Evolutionary conservation across 2,113 vertebrate genomes (phyloP).

Genomic region (Vombatus ursinus): DNA sequence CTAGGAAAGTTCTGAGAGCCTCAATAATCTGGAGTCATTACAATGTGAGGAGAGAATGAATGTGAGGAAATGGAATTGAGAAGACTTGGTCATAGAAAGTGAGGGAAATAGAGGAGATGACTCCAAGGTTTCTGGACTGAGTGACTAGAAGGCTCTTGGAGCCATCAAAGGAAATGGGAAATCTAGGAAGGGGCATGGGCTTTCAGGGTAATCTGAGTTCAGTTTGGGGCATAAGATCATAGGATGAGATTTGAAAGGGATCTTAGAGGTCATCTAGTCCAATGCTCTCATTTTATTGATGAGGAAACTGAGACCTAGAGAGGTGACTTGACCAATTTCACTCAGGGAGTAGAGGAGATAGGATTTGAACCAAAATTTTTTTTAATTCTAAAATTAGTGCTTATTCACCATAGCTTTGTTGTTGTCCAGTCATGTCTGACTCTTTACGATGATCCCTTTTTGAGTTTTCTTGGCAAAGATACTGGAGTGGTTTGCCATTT

Average conservation of each 20-base stretch:
- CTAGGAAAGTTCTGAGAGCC: not conserved
- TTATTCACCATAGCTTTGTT: not conserved
- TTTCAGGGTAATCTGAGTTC: not conserved
- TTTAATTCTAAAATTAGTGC: not conserved
- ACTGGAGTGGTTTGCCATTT: not conserved
- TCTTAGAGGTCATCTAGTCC: not conserved
- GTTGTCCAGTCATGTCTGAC: not conserved
- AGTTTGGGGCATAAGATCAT: not conserved
- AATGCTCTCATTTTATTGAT: not conserved
- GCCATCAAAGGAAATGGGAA: not conserved
- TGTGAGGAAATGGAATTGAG: not conserved
- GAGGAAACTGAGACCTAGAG: not conserved
- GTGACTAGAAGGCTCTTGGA: not conserved
- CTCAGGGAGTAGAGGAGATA: not conserved
- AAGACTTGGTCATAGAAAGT: not conserved
- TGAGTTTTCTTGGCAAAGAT: not conserved
- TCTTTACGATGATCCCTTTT: not conserved
- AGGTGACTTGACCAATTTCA: not conserved
- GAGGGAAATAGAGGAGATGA: not conserved
- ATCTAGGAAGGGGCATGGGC: not conserved
- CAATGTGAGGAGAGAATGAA: not conserved
- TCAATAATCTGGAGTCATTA: not conserved
- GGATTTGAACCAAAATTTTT: not conserved
- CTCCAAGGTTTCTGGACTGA: not conserved
- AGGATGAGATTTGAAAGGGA: not conserved